Base-by-base conservation (phyloP, 2,113 vertebrate genomes). In the Odobenus rosmarus region DNA sequence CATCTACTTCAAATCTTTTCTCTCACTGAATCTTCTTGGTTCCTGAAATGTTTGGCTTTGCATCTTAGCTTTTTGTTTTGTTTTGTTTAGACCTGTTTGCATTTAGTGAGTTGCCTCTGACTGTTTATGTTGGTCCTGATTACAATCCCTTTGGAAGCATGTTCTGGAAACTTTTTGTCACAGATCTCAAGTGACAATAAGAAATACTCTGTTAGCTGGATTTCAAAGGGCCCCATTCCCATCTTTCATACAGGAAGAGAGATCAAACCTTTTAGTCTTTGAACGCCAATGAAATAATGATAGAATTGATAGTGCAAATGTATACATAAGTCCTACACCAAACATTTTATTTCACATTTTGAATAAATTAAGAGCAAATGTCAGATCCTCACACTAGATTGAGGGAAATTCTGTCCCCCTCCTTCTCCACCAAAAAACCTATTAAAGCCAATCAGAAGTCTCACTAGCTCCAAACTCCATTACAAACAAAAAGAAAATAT, bases 41-140 rank as follows among this genome's bases (percentile, higher is more conserved):
- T 95, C 57, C 77, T 90, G 3, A 93, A 83, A 97, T 49, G 4
- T 61, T 95, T 91, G 81, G 23, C 36, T 93, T 82, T 95, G 28
- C 1, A 31, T 19, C 7, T 79, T 90, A 33, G 19, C 49, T 5
- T 77, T 71, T 81, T 49, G 15, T 89, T 46, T 19, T 14, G 28
- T 67, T 49, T 49, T 24, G 42, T 28, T 80, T 89, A 82, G 36
- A 81, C 11, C 72, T 81, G 67, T 88, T 36, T 74, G 11, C 13
- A 95, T 76, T 93, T 82, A 93, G 21, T 59, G 36, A 81, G 62
- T 84, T 93, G 53, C n/a, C 36, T 57, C 46, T 46, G 82, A 51
- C 16, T 67, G 9, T 96, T 96, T 92, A 64, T 28, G 53, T 93
- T 89, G 28, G 15, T 81, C n/a, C 36, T 92, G 33, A 84, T 36